These are phyloP conservation scores for Sycobia sp. DNA, from an alignment of 1,140 invertebrate genomes.

Conservation along the genomic window DNA sequence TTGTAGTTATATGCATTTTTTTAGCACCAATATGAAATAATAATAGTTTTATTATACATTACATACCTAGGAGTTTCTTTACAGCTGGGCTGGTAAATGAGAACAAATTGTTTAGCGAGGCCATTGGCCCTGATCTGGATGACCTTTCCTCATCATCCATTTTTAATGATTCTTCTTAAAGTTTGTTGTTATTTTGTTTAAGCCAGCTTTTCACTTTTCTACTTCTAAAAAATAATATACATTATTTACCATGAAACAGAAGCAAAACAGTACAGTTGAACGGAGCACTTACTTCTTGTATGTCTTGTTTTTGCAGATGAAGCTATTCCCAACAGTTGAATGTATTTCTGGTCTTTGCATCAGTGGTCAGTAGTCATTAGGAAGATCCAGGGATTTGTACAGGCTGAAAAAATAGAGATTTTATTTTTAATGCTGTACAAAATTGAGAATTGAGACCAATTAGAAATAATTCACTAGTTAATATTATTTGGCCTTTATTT, in stretches of 20 bases:
- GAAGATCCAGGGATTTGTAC: not conserved
- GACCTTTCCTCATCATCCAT: slow-evolving; percentile 87
- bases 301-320: not conserved
- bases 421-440: not conserved
- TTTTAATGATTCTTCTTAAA: slow-evolving; percentile 2
- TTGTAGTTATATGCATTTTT: not conserved
- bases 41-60: too few relatives aligned
- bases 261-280: not conserved
- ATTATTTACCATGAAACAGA: slow-evolving; percentile 3
- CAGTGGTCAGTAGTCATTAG: slow-evolving; percentile 11
- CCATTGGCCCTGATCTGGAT: slow-evolving; percentile 82
- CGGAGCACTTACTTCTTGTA: not conserved
- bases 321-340: slow-evolving; percentile 12
- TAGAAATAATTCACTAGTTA: not conserved
- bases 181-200: not conserved
- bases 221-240: not conserved
- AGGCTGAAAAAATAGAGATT: slow-evolving; percentile 5
- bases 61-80: slow-evolving; percentile 70
- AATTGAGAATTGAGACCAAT: not conserved
- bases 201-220: slow-evolving; percentile 15
- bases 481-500: not conserved
- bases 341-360: slow-evolving; percentile 12
- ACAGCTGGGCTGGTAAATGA: slow-evolving; percentile 96
- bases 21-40: too few relatives aligned
- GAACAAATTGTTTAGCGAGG: slow-evolving; percentile 89